Evolutionary conservation across 2,888 invertebrate genomes (phyloP).

Genomic region (Mechanitis mazaeus): DNA sequence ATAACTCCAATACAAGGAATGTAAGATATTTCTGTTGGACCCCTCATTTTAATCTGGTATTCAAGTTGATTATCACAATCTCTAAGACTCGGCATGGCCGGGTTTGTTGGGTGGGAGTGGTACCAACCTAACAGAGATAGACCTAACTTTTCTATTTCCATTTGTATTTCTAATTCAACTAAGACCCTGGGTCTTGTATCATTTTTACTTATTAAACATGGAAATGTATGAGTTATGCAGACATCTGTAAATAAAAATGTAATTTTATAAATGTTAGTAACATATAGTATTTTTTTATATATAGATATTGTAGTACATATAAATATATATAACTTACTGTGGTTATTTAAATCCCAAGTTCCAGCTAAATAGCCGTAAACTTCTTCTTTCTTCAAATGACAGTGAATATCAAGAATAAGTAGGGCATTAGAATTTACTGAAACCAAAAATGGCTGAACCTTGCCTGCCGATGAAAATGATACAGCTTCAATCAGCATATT

Average conservation of each 20-base stretch:
- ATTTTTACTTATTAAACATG: constrained; percentile 87
- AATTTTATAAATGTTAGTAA: background rate
- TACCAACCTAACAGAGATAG: constrained; percentile 95
- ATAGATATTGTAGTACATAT: no score
- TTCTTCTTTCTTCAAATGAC: constrained; percentile 94
- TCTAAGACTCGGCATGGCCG: constrained; percentile 89
- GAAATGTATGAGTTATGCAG: constrained; percentile 91
- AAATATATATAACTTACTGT: constrained; percentile 81
- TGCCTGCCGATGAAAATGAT: constrained; percentile 90
- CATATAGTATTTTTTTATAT: no score
- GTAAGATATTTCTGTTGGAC: constrained; percentile 92
- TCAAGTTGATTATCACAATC: constrained; percentile 96
- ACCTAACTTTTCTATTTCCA: constrained; percentile 87
- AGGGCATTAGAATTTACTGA: constrained; percentile 91
- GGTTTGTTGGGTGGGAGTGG: constrained; percentile 93
- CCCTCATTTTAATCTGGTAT: constrained; percentile 96
- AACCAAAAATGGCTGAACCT: constrained; percentile 94
- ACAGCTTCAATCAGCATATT: constrained; percentile 93
- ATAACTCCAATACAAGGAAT: constrained; percentile 95
- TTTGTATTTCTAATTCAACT: constrained; percentile 88
- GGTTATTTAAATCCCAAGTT: constrained; percentile 94
- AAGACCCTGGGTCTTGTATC: constrained; percentile 86
- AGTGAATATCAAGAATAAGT: constrained; percentile 93
- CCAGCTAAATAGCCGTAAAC: constrained; percentile 97
- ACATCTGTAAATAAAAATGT: constrained; percentile 79